phyloP scores from a whole-genome alignment of 2,888 invertebrate species.

The Agrilus mali region DNA sequence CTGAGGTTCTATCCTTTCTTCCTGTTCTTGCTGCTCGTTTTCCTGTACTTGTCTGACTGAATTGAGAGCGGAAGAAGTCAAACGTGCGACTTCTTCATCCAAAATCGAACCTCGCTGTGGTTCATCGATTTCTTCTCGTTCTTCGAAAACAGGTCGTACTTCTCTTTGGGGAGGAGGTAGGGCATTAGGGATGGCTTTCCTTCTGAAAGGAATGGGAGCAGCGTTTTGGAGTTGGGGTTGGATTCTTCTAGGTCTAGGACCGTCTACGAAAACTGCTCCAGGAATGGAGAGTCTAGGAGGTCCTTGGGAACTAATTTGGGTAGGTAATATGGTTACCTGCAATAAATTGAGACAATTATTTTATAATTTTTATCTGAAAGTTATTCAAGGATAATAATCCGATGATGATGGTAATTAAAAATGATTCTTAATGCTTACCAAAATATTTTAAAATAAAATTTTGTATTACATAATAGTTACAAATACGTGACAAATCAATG shows the following conservation, averaged over 20 bases:
- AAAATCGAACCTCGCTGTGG: conserved; percentile 22
- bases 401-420: too few relatives aligned
- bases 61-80: conserved; percentile 20
- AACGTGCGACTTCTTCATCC: conserved; percentile 27
- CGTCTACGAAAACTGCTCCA: conserved; percentile 43
- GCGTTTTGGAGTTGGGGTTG: conserved; percentile 20
- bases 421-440: too few relatives aligned
- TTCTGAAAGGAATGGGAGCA: conserved; percentile 34
- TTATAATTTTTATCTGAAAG: too few relatives aligned
- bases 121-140: conserved; percentile 47
- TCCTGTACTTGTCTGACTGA: conserved; percentile 15
- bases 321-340: conserved; percentile 11
- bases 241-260: conserved; percentile 23
- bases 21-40: conserved; percentile 1
- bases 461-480: too few relatives aligned
- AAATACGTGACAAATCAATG: too few relatives aligned
- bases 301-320: conserved; percentile 35
- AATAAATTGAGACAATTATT: conserved; percentile 3
- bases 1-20: conserved; percentile 10
- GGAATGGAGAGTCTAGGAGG: conserved; percentile 56
- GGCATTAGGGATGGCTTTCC: conserved; percentile 26
- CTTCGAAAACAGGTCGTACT: conserved; percentile 54
- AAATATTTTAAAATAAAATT: too few relatives aligned
- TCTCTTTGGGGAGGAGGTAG: conserved; percentile 17
- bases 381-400: too few relatives aligned